Base-by-base conservation (phyloP, 2,888 invertebrate species). In the Conus canariensis region DNA sequence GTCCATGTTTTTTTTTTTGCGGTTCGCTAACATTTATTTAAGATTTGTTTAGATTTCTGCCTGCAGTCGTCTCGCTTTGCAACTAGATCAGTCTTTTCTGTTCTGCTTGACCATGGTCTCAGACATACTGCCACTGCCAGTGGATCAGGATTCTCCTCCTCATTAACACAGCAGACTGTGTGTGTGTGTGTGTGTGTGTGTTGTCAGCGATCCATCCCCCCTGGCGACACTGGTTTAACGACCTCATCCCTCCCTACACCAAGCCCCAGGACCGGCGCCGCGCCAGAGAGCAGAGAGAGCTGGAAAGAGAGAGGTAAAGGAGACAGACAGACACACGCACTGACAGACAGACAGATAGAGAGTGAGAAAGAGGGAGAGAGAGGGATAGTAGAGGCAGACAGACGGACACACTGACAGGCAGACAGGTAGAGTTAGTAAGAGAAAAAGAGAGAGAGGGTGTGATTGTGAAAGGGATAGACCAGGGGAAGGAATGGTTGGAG, bases 211-310 rank as follows among this genome's bases (percentile, higher is more conserved):
- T 92, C 2, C 94, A 95, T 87, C 95, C 95, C 16, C 95, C 95
- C 0, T 96, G 96, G 96, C 93, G 94, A 56, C 95, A 95, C 91
- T 96, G 96, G 96, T 94, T 94, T 91, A 95, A 95, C 91, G 95
- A 95, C 87, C 92, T 95, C 16, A 94, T 96, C 70, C 96, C 96
- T 3, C 94, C 94, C 16, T 95, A 95, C 92, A 95, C 95, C 19
- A 93, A 93, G 85, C 94, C 95, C 2, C 94, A 94, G 67, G 95
- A 95, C 91, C 91, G 95, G 70, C 93, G 95, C 67, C 93, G 93
- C 59, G 95, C 95, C 3, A 90, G 95, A 60, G 95, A 96, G 89
- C 95, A 95, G 90, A 91, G 95, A 87, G 95, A 95, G 90, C 95
- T 94, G 10, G 96, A 96, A 90, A 92, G 95, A 90, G 95, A 95